These are phyloP conservation scores for Callopanchax toddi DNA, from an alignment of 2,113 vertebrate species.

Conservation along the genomic window DNA sequence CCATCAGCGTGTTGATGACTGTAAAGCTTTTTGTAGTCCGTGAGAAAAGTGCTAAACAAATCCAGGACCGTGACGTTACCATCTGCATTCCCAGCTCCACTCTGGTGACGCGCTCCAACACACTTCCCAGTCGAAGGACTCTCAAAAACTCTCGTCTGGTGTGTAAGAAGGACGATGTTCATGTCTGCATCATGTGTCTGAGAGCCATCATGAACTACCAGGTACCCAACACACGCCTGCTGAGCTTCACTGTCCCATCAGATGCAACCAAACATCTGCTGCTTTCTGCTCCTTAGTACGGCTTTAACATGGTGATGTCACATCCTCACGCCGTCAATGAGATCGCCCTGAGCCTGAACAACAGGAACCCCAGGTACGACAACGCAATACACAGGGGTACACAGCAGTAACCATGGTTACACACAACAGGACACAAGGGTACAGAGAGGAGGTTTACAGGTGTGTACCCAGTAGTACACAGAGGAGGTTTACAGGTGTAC, in stretches of 20 bases:
- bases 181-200: constrained; percentile 97
- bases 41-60: too few relatives aligned
- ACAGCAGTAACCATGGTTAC: too few relatives aligned
- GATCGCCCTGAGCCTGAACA: constrained; percentile 96
- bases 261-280: not conserved
- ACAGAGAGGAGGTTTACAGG: too few relatives aligned
- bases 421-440: too few relatives aligned
- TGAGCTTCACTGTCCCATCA: not conserved
- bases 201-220: constrained; percentile 99
- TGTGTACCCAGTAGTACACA: too few relatives aligned
- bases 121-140: constrained; percentile 91
- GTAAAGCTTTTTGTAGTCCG: too few relatives aligned
- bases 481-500: too few relatives aligned
- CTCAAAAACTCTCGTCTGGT: constrained; percentile 95
- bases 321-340: constrained; percentile 97
- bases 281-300: constrained; percentile 81
- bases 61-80: too few relatives aligned
- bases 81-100: constrained; percentile 54
- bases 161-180: constrained; percentile 96
- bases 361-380: constrained; percentile 92
- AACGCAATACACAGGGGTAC: too few relatives aligned
- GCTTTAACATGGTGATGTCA: constrained; percentile 99
- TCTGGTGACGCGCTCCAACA: constrained; percentile 87
- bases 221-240: constrained; percentile 72
- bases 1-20: too few relatives aligned